Base-by-base conservation (phyloP, 1,140 invertebrate species). In the Drosophila lowei region DNA sequence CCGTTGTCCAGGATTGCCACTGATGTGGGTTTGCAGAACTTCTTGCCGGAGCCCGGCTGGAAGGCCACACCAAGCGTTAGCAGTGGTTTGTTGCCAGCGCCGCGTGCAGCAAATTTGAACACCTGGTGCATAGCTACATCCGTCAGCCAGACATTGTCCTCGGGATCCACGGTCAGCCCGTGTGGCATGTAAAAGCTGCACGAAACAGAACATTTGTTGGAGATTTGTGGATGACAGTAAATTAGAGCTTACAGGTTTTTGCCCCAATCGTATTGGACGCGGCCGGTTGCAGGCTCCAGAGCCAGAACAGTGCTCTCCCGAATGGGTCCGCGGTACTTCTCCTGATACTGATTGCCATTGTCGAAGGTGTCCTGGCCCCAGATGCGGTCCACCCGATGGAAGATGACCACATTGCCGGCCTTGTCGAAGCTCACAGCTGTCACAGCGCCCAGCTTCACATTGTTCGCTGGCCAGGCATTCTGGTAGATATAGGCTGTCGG, bases 21-120 rank as follows among this genome's bases (percentile, higher is more conserved):
- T 6, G 96, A 95, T 6, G 97, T 97, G 8, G 98, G 98, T 91
- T 99, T 98, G 91, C 98, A 99, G 92, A 99, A 99, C 83, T 96
- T 96, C 3, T 95, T 92, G 76, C 96, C 95, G 65, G 93, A 93
- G 53, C 98, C 97, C 3, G 98, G 97, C 18, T 94, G 92, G 91
- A 99, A 96, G 79, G 93, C 93, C 44, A 93, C 92, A 18, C 93
- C 93, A 0, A 94, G 75, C 0, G 90, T 92, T 2, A 93, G 61
- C 16, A 91, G 85, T 0, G 93, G 92, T 21, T 86, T 81, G 38
- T 91, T 76, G 38, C 77, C 91, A 2, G 18, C 67, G 25, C 92
- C 88, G 52, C 79, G 90, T 0, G 93, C 92, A 18, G 94, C 91
- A 79, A 95, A 95, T 88, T 96, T 96, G 75, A 96, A 95, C 6